Percentiles rank a stretch among this genome's conserved stretches.
Evolutionary conservation across 2,113 vertebrate genomes (phyloP).

Genomic region (Noctilio leporinus): DNA sequence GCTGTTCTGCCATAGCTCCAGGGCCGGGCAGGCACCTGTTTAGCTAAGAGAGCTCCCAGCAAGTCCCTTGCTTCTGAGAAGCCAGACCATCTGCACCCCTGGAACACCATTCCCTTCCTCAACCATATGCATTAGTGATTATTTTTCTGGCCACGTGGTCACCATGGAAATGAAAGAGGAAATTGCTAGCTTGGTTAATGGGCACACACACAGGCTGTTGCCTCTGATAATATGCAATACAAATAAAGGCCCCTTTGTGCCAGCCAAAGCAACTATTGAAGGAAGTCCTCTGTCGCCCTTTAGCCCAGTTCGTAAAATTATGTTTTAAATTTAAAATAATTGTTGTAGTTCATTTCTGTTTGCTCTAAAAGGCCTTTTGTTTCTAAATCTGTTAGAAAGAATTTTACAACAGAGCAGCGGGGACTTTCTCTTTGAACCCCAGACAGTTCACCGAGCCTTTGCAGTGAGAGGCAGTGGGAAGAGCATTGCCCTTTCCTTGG

Average conservation of each 20-base stretch:
- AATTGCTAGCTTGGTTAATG: conserved; percentile 38
- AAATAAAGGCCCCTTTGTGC: neutral
- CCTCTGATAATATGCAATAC: conserved; percentile 10
- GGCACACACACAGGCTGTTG: neutral
- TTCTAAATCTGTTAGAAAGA: neutral
- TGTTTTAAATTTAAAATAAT: conserved; percentile 24
- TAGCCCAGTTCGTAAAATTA: conserved; percentile 32
- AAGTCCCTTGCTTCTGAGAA: conserved; percentile 25
- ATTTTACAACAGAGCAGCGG: neutral
- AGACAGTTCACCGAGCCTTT: neutral
- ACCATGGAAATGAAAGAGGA: conserved; percentile 49
- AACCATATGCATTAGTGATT: neutral
- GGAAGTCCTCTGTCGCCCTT: neutral
- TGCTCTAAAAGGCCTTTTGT: neutral
- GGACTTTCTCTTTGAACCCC: neutral
- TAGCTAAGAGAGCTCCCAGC: neutral
- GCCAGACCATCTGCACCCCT: neutral
- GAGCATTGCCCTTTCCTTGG: neutral
- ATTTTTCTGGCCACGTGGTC: conserved; percentile 38
- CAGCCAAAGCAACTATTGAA: neutral
- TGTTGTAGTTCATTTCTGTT: neutral
- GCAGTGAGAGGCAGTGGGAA: neutral
- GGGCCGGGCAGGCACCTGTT: neutral
- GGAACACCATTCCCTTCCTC: neutral
- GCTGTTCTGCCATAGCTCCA: neutral